Base-by-base conservation (phyloP, 2,113 vertebrate species). In the Dromaius novaehollandiae region DNA sequence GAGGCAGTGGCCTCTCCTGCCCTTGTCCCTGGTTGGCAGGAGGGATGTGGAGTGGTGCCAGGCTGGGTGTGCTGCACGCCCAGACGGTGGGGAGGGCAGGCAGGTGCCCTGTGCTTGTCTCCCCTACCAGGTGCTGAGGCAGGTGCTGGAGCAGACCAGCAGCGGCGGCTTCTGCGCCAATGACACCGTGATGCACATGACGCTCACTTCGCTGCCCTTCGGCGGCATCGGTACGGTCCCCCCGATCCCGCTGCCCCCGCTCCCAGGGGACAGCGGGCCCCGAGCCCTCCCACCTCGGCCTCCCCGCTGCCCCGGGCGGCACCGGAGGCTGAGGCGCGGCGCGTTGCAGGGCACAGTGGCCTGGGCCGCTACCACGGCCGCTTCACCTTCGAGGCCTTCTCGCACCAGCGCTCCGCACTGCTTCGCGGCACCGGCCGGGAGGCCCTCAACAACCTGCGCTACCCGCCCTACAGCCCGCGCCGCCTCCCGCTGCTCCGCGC, bases 131-230 rank as follows among this genome's bases (percentile, higher is more conserved):
- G 94, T 97, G 73, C 74, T 98, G 11, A 46, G 58, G 14, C 96
- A 21, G 3, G 96, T 99, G 53, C 86, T 99, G 96, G 96, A 98
- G 8, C 93, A 68, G 25, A 99, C 98, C 34, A 98, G 96, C 94
- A 99, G 99, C 3, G 99, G 99, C 13, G 97, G 98, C 13, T 99
- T 99, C 97, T 99, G 98, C 6, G 98, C 98, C 4, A 99, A 99
- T 3, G 99, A 99, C 3, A 98, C 98, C 28, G 97, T 99, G 75
- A 51, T 98, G 95, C 97, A 99, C 75, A 95, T 98, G 97, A 46
- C 97, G 4, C 95, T 99, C 51, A 65, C 96, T 7, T 85, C 96
- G 16, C 96, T 99, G 93, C 99, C 99, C 6, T 99, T 99, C 6
- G 98, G 99, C 38, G 99, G 99, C 83, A 98, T 99, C 13, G 99